Conservation (phyloP, 2,797 vertebrate genomes). For the Periophthalmus magnuspinnatus region DNA sequence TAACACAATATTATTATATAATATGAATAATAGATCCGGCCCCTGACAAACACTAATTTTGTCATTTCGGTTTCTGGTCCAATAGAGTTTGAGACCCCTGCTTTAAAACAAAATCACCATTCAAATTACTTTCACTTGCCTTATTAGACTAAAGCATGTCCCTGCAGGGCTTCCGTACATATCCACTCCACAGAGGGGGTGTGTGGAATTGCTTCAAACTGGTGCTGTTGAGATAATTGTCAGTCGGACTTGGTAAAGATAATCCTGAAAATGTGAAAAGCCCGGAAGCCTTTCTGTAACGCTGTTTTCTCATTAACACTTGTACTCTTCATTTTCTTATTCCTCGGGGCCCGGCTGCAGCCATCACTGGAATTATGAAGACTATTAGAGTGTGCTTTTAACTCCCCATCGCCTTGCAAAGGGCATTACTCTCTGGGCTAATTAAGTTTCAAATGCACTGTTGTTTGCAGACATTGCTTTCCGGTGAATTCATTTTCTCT, state of each 20-base stretch:
- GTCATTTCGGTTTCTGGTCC: too few species aligned
- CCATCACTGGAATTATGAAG: slow-evolving; percentile 6
- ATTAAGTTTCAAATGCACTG: neutral
- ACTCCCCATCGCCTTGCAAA: slow-evolving; percentile 3
- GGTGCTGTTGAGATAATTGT: neutral
- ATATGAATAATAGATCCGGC: too few species aligned
- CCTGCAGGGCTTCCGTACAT: neutral
- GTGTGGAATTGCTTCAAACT: neutral
- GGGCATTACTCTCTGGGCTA: slow-evolving; percentile 7
- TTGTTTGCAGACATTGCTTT: slow-evolving; percentile 2
- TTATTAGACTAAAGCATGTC: neutral
- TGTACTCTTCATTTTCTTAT: slow-evolving; percentile 1
- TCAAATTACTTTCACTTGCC: neutral
- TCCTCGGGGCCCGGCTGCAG: neutral
- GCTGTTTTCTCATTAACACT: slow-evolving; percentile 6
- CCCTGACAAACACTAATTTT: too few species aligned
- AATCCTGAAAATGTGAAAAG: slow-evolving; percentile 5
- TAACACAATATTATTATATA: too few species aligned
- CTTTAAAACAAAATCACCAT: neutral
- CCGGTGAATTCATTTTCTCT: neutral
- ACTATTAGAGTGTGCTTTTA: slow-evolving; percentile 2
- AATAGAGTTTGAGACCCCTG: neutral
- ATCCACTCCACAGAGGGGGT: neutral
- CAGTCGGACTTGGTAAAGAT: slow-evolving; percentile 3
- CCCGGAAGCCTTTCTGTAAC: neutral